Conservation (phyloP, 2,888 invertebrate genomes). For the Vanessa cardui region DNA sequence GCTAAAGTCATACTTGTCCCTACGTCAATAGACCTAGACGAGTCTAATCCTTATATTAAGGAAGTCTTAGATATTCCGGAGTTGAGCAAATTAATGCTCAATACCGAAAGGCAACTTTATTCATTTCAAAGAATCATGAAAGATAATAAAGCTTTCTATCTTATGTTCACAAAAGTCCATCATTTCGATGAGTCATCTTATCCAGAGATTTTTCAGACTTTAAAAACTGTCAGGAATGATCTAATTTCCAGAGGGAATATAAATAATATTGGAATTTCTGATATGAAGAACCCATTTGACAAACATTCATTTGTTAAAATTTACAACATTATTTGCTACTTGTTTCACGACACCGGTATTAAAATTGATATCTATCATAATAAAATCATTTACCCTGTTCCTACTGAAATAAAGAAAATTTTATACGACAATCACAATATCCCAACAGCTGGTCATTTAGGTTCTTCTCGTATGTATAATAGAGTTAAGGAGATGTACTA, state of each 20-base stretch:
- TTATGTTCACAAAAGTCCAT: slow-evolving; percentile 36
- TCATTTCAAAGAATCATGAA: background rate
- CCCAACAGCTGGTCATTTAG: too few relatives aligned
- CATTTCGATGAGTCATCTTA: slow-evolving; percentile 20
- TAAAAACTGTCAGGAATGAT: slow-evolving; percentile 20
- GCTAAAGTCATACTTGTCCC: slow-evolving; percentile 8
- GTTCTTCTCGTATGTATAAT: too few relatives aligned
- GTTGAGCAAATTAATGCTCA: slow-evolving; percentile 13
- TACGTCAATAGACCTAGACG: slow-evolving; percentile 45
- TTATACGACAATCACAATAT: too few relatives aligned
- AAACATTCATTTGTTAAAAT: too few relatives aligned
- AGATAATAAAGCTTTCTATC: slow-evolving; percentile 22
- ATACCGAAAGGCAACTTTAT: slow-evolving; percentile 26
- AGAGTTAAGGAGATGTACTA: too few relatives aligned
- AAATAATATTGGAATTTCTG: too few relatives aligned
- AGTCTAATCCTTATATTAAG: slow-evolving; percentile 43
- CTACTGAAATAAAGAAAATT: too few relatives aligned
- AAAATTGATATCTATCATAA: too few relatives aligned
- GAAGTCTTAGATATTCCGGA: slow-evolving; percentile 32
- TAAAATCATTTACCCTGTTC: too few relatives aligned
- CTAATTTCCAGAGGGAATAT: background rate
- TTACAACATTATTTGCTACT: too few relatives aligned
- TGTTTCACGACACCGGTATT: too few relatives aligned
- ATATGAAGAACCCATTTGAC: too few relatives aligned
- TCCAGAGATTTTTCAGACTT: slow-evolving; percentile 22